Evolutionary conservation across 2,888 invertebrate species (phyloP).

Genomic region (Noctua fimbriata): DNA sequence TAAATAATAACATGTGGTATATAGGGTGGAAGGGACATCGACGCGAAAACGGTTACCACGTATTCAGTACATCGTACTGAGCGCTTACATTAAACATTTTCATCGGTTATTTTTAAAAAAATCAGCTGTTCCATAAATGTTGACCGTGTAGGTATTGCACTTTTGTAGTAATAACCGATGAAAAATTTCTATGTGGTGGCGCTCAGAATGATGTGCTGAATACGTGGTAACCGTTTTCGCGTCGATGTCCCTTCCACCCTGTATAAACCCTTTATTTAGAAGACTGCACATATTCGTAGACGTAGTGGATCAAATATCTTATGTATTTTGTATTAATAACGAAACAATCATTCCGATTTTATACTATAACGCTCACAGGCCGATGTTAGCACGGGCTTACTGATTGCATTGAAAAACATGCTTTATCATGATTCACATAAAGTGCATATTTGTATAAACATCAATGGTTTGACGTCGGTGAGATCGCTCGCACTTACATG

Average conservation of each 20-base stretch:
- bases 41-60: too few species aligned
- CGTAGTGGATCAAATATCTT: constrained; percentile 44
- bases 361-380: neutral
- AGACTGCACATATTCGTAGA: constrained; percentile 53
- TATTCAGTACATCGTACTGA: too few species aligned
- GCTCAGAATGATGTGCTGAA: too few species aligned
- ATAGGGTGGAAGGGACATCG: neutral
- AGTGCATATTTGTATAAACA: neutral
- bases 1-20: constrained; percentile 21
- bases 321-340: constrained; percentile 12
- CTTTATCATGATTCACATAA: neutral
- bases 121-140: too few species aligned
- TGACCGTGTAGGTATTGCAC: too few species aligned
- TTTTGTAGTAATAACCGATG: too few species aligned
- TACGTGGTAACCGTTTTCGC: too few species aligned
- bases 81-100: too few species aligned
- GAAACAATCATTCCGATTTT: constrained; percentile 45
- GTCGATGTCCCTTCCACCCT: too few species aligned
- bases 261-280: constrained; percentile 37
- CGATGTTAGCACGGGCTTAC: neutral
- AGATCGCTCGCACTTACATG: neutral
- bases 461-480: neutral
- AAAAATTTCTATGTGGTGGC: too few species aligned
- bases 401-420: neutral
- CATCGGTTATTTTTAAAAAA: too few species aligned